Evolutionary conservation across 1,140 invertebrate species (phyloP).

Genomic region (Dendroctonus valens): DNA sequence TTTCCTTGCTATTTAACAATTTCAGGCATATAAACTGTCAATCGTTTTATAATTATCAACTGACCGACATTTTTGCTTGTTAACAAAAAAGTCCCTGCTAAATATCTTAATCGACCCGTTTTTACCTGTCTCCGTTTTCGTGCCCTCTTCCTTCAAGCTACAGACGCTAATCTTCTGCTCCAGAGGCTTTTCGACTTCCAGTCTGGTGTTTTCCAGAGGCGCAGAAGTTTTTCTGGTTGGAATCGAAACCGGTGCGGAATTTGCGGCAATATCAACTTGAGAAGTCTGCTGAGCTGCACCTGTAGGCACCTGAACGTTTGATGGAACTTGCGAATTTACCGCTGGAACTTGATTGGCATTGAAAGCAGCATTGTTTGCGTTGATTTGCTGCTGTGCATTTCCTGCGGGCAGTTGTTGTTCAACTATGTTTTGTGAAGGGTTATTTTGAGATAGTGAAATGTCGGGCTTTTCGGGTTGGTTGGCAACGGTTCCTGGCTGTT

Average conservation of each 20-base stretch:
- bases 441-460: no score
- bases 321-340: neutral
- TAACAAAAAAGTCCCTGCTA: no score
- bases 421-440: no score
- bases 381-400: neutral
- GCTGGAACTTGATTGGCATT: neutral
- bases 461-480: no score
- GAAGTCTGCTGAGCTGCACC: no score
- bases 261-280: no score
- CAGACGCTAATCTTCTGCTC: slow-evolving; percentile 42
- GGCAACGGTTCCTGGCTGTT: no score
- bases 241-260: neutral
- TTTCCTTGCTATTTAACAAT: no score
- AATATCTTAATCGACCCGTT: neutral
- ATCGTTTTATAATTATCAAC: neutral
- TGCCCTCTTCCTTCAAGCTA: slow-evolving; percentile 40
- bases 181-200: slow-evolving; percentile 36
- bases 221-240: slow-evolving; percentile 39
- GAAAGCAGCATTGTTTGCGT: neutral
- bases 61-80: neutral
- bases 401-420: no score
- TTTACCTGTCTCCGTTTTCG: slow-evolving; percentile 34
- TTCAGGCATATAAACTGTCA: no score
- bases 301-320: no score
- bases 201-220: slow-evolving; percentile 35